Evolutionary conservation across 2,113 vertebrate genomes (phyloP), one percentile per base, ranked within the genome.

Genomic region (Triplophysa dalaica): DNA sequence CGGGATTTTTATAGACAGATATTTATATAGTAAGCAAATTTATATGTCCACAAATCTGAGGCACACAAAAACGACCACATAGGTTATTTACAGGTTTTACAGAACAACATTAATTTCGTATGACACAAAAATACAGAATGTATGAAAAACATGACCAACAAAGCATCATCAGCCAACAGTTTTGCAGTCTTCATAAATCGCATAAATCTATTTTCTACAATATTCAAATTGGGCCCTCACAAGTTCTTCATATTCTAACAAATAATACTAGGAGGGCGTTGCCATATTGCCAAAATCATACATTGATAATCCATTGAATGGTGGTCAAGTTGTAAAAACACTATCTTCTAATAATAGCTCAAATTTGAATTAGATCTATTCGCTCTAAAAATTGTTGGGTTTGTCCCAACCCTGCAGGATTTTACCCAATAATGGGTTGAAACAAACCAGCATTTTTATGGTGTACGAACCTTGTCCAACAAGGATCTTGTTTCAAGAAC

Each of bases 11-110:
- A 61, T 45, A 62, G 58, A 75, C 73, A 77, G 50, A 81, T 10
- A 26, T 89, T 85, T 80, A 79, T 85, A 88, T 87, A 83, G 82
- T 72, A 72, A 77, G 78, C 67, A 67, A 75, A 58, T 63, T 52
- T 87, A 89, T 85, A 91, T 79, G 62, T 80, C 83, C 87, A 88
- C 87, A 88, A 83, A 89, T 63, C 78, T 74, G 77, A 85, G 80
- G 77, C 84, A 84, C 87, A 86, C 77, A 82, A 86, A 88, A 90
- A 88, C 83, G 81, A 86, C 79, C 56, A 78, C 86, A 85, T 87
- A 24, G 86, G 50, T 82, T 82, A 86, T 91, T 77, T 75, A 81
- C 63, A 86, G 26, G 74, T 76, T 74, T 76, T 85, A 89, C 87
- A 21, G 73, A 84, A 90, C 86, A 61, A 83, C 26, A 91, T 84